Evolutionary conservation across 2,797 vertebrate genomes (phyloP).

Genomic region (Meriones psammophilus): DNA sequence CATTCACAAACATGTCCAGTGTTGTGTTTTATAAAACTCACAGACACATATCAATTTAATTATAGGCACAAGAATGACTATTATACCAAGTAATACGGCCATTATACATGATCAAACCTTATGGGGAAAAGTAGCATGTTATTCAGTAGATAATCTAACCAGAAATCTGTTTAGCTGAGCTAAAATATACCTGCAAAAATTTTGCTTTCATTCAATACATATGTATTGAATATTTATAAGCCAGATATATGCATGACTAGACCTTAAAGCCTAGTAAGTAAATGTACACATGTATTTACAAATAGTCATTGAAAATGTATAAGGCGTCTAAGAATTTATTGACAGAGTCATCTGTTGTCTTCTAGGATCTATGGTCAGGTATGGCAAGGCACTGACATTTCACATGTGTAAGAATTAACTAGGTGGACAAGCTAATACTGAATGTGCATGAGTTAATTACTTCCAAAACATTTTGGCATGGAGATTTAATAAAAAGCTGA

Average conservation of each 20-base stretch:
- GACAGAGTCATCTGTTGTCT: background rate
- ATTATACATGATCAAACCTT: slow-evolving; percentile 53
- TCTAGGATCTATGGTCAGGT: background rate
- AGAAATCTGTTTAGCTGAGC: slow-evolving; percentile 48
- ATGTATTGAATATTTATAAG: background rate
- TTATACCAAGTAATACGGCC: background rate
- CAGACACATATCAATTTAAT: background rate
- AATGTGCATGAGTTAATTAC: background rate
- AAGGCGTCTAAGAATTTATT: background rate
- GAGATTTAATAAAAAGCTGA: slow-evolving; percentile 34
- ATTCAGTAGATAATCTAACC: slow-evolving; percentile 54
- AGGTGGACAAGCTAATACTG: slow-evolving; percentile 38
- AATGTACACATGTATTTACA: slow-evolving; percentile 8
- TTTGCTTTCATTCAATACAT: slow-evolving; percentile 59
- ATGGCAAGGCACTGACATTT: slow-evolving; percentile 61
- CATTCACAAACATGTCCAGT: background rate
- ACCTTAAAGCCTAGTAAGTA: slow-evolving; percentile 55
- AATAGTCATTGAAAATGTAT: slow-evolving; percentile 37
- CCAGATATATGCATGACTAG: slow-evolving; percentile 6
- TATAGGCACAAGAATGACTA: background rate
- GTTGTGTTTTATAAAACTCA: background rate
- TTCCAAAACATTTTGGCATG: slow-evolving; percentile 33
- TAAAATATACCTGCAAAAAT: slow-evolving; percentile 26
- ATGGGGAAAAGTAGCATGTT: slow-evolving; percentile 48
- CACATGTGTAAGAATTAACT: background rate